A percentile compares a stretch with the other conserved stretches of the same genome.
phyloP scores from a whole-genome alignment of 2,888 invertebrate species.

The Lordiphosa fenestrarum region DNA sequence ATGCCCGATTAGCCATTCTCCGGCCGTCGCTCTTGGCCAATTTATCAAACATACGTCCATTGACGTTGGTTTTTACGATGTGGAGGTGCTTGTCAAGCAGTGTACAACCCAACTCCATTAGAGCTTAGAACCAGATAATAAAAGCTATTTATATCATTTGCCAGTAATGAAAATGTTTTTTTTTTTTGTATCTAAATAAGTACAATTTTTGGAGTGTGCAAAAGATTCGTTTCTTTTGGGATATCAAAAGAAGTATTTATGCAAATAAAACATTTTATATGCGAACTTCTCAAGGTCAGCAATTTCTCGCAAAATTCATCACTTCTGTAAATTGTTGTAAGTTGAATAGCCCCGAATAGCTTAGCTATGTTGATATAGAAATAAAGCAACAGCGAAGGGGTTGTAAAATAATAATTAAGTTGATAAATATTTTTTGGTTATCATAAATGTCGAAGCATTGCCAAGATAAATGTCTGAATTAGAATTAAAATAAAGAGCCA shows the following conservation, averaged over 20 bases:
- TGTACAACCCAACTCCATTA: slow-evolving; percentile 58
- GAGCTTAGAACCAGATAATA: slow-evolving; percentile 29
- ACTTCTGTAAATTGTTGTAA: no score
- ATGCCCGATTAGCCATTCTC: slow-evolving; percentile 27
- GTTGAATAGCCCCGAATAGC: no score
- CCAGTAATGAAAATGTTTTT: not conserved
- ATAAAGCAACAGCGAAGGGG: no score
- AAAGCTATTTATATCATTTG: slow-evolving; percentile 29
- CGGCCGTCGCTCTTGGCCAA: slow-evolving; percentile 25
- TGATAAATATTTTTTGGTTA: no score
- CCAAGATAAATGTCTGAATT: no score
- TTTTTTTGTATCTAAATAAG: slow-evolving; percentile 18
- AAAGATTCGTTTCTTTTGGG: not conserved
- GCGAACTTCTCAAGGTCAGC: no score
- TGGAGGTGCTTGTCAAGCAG: slow-evolving; percentile 27
- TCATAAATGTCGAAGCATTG: no score
- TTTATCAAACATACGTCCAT: slow-evolving; percentile 33
- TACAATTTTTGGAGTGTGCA: slow-evolving; percentile 8
- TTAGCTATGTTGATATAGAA: not conserved
- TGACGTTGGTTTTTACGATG: slow-evolving; percentile 31
- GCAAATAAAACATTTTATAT: no score
- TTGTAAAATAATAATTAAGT: no score
- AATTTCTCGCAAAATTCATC: no score
- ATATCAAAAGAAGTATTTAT: not conserved
- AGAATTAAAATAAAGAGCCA: no score